These are phyloP conservation scores for Xiphophorus hellerii DNA, from an alignment of 2,113 vertebrate species.

Conservation along the genomic window DNA sequence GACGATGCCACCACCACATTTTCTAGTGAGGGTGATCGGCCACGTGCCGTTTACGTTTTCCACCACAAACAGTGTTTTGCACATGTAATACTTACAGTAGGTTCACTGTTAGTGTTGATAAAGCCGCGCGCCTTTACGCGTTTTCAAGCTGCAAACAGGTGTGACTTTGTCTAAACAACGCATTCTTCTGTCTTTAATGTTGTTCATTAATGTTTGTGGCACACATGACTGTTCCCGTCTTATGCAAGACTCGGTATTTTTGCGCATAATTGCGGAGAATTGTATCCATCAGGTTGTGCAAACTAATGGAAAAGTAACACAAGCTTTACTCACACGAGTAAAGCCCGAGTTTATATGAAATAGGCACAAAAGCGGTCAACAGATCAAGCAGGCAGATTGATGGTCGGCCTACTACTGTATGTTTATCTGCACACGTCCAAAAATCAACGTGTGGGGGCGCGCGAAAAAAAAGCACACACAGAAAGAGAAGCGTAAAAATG, in stretches of 20 bases:
- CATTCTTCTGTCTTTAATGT: no score
- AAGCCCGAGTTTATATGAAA: no score
- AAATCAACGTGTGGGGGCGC: slow-evolving; percentile 64
- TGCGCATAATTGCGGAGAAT: neutral
- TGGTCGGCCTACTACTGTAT: neutral
- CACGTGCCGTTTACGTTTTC: no score
- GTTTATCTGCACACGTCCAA: neutral
- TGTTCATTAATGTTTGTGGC: no score
- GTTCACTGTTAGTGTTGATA: no score
- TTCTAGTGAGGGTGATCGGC: no score
- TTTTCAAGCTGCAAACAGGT: no score
- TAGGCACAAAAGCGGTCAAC: neutral
- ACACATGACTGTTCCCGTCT: no score
- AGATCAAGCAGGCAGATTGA: neutral
- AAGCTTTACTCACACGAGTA: neutral
- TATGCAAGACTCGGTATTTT: neutral
- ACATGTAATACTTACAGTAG: no score
- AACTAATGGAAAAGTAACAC: neutral
- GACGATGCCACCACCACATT: no score
- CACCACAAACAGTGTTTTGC: no score
- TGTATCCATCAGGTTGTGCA: neutral
- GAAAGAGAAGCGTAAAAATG: slow-evolving; percentile 63
- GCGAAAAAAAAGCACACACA: neutral
- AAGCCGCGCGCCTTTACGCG: no score
- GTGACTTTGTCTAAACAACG: neutral